Evolutionary conservation across 2,113 vertebrate species (phyloP), one percentile per base, ranked within the genome.

Genomic region (Trinectes maculatus): DNA sequence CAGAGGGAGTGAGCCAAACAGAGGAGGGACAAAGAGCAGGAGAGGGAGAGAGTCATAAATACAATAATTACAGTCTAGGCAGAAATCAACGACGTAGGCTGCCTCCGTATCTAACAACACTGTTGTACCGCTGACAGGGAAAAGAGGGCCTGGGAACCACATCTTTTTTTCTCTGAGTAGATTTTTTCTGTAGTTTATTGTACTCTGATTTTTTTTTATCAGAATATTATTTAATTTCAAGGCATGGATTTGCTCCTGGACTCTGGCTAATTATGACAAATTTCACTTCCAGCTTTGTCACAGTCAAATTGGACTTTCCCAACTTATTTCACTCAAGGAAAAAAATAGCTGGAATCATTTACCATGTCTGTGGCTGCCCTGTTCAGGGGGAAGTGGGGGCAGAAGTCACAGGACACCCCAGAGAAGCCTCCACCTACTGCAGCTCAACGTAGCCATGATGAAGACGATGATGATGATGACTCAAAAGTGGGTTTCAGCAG

Each of bases 391-490:
- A 91, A 82, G 60, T 88, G 78, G 86, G 73, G 87, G 12, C 85
- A 88, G 16, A 93, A 91, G 78, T 6, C 84, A 25, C 85, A 84
- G 71, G 87, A 82, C 0, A 16, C 51, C n/a, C 28, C 76, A 3
- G 66, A 61, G 29, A 80, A 84, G 55, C 71, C 36, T 6, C 39
- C 51, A 5, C 4, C 65, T 15, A 21, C 44, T 10, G 24, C 19
- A 6, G 54, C 13, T 18, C 73, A 55, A 2, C 19, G 24, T 6
- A 53, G 26, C 44, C 79, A 64, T 0, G 64, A 77, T 0, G 85
- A 89, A 0, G 84, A 91, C 0, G 85, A 89, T 3, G 89, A 90
- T 0, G 91, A 92, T 0, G 89, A 92, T 5, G 89, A 88, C 8
- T 33, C 70, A 7, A 74, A 36, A 11, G 61, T 12, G 0, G 71